Base-by-base conservation (phyloP, 1,140 invertebrate species). In the Agrilus planipennis region DNA sequence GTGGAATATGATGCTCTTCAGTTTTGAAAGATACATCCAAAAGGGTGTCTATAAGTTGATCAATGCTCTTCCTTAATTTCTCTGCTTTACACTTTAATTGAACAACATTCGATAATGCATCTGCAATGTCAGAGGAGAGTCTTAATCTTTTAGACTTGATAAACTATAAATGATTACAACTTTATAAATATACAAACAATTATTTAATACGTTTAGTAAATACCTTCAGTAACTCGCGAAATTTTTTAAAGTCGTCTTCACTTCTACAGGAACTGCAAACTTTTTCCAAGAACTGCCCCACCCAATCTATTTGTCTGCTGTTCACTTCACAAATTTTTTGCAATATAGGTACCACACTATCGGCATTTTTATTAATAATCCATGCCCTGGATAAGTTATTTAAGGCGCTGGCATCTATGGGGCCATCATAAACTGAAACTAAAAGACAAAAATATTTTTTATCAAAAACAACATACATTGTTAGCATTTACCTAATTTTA, bases 401-500 rank as follows among this genome's bases (percentile, higher is more conserved):
- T 47, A 18, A 6, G 68, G 36, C 2, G 45, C 37, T 28, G 47
- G n/a, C 9, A 63, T 41, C n/a, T n/a, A n/a, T n/a, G n/a, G n/a
- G n/a, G 23, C 14, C 23, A 20, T 27, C 31, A 43, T 30, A 39
- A 10, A 22, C 34, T 44, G 41, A 32, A 32, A 38, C 35, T 32
- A 44, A 22, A 34, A 12, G n/a, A 37, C 21, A 30, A 30, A 39
- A 34, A 45, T 41, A 11, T 38, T 35, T 17, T 31, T 29, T 11
- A 37, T 2, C 19, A 36, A 3, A 34, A 9, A 28, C 61, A 58
- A 6, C 55, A 34, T 32, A 63, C 39, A 37, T 39, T 47, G 0
- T 57, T 29, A 5, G 62, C 41, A 40, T 63, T 32, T 17, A 67
- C 65, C 67, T 21, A 76, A 50, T 29, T 62, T 52, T 36, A 59